Evolutionary conservation across 35 echinoderm and acorn worm species (phyloP).

Genomic region (Ptychodera flava): DNA sequence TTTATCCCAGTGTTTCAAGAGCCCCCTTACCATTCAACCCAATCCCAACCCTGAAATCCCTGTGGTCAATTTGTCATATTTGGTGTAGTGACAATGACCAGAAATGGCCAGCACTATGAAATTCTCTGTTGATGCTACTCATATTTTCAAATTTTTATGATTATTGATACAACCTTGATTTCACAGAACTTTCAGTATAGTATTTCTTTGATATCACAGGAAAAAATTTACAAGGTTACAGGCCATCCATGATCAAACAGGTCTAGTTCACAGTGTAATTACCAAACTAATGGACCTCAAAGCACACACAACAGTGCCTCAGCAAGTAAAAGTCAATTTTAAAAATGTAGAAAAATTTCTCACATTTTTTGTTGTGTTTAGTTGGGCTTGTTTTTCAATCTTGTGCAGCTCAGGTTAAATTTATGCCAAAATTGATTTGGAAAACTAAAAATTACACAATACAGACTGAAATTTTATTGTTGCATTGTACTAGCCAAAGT

Average conservation of each 20-base stretch:
- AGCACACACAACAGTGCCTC: neutral
- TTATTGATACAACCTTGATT: neutral
- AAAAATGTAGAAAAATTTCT: neutral
- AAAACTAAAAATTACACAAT: neutral
- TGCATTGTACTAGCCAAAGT: neutral
- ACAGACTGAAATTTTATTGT: neutral
- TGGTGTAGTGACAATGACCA: neutral
- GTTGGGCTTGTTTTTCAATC: neutral
- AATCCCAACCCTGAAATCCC: too few relatives aligned
- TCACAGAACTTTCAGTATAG: too few relatives aligned
- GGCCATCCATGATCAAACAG: too few relatives aligned
- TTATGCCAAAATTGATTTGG: neutral
- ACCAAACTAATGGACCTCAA: neutral
- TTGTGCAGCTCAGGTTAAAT: neutral
- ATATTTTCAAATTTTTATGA: neutral
- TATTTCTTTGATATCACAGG: neutral
- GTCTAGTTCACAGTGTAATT: neutral
- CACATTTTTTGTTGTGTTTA: neutral
- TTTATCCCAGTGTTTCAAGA: neutral
- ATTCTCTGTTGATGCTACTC: neutral
- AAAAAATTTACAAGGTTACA: too few relatives aligned
- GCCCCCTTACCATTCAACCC: neutral
- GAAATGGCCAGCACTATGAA: neutral
- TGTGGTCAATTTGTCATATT: too few relatives aligned
- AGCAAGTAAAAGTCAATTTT: neutral